Percentiles rank a stretch among this genome's conserved stretches.
Evolutionary conservation across 1,140 invertebrate genomes (phyloP).

Genomic region (Hyles euphorbiae): DNA sequence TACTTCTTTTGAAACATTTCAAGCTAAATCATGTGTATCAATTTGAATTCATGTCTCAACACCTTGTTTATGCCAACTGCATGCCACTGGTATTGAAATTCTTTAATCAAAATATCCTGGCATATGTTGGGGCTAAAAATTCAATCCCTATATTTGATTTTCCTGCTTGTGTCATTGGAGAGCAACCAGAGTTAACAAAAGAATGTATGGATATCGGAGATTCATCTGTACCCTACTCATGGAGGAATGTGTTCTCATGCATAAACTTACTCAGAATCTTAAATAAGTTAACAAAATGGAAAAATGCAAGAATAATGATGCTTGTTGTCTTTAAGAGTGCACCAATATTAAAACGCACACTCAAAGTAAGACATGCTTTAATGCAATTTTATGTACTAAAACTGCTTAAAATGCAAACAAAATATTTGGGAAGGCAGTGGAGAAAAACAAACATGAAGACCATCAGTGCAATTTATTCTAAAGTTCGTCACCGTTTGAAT

Average conservation of each 20-base stretch:
- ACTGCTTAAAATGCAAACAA: conserved; percentile 99
- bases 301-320: conserved; percentile 99
- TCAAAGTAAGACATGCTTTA: conserved; percentile 97
- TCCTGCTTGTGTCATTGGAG: conserved; percentile 96
- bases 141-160: conserved; percentile 96
- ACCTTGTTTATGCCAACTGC: conserved; percentile 99
- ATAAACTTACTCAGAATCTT: conserved; percentile 97
- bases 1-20: conserved; percentile 97
- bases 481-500: conserved; percentile 95
- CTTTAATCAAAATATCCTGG: conserved; percentile 98
- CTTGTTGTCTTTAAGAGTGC: conserved; percentile 99
- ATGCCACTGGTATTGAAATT: conserved; percentile 99
- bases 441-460: conserved; percentile 99
- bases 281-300: conserved; percentile 99
- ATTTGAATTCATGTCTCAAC: conserved; percentile 99
- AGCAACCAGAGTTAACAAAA: conserved; percentile 94
- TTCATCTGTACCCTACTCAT: conserved; percentile 89
- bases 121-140: conserved; percentile 97
- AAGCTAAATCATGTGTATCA: conserved; percentile 99
- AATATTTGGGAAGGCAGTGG: conserved; percentile 99
- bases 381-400: conserved; percentile 99
- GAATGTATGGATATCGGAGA: conserved; percentile 96
- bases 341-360: conserved; percentile 96
- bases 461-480: conserved; percentile 99
- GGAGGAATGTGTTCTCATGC: conserved; percentile 98